Percentiles rank a stretch among this genome's conserved stretches.
phyloP scores from a whole-genome alignment of 2,113 vertebrate species.

The Paradisaea rubra region DNA sequence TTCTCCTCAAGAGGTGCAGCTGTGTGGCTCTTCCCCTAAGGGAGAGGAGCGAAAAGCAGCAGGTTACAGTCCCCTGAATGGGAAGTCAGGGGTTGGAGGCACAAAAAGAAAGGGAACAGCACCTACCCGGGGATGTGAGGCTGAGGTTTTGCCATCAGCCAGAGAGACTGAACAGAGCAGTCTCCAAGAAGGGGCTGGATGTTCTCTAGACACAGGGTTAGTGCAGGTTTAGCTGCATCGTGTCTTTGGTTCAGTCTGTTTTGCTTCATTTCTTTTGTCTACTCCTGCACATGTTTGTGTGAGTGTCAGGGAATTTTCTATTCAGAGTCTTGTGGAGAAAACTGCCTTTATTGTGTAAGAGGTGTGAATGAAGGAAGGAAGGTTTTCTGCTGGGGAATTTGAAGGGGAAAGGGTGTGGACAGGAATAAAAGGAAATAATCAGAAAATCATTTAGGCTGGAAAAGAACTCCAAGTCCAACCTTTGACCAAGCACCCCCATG shows the following conservation, averaged over 20 bases:
- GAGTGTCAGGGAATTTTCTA: not conserved
- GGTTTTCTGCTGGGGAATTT: not conserved
- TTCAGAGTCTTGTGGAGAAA: accelerated
- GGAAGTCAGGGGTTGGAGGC: not conserved
- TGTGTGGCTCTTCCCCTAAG: not conserved
- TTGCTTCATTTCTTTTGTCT: not conserved
- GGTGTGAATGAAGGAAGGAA: not conserved
- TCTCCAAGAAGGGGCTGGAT: not conserved
- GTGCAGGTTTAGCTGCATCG: not conserved
- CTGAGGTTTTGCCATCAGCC: not conserved
- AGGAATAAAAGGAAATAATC: not conserved
- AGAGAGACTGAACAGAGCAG: not conserved
- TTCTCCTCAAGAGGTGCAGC: not conserved
- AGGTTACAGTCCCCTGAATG: not conserved
- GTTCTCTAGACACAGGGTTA: not conserved
- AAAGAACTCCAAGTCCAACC: not conserved
- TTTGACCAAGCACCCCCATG: not conserved
- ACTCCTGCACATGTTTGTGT: accelerated
- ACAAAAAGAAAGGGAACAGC: not conserved
- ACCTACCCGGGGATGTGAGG: too few species aligned
- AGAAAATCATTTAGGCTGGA: not conserved
- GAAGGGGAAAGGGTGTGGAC: not conserved
- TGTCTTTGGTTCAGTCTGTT: not conserved
- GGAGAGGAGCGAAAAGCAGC: not conserved
- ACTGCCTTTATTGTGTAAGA: not conserved